These are phyloP conservation scores for Phocoena phocoena DNA, from an alignment of 2,113 vertebrate genomes.

Conservation along the genomic window DNA sequence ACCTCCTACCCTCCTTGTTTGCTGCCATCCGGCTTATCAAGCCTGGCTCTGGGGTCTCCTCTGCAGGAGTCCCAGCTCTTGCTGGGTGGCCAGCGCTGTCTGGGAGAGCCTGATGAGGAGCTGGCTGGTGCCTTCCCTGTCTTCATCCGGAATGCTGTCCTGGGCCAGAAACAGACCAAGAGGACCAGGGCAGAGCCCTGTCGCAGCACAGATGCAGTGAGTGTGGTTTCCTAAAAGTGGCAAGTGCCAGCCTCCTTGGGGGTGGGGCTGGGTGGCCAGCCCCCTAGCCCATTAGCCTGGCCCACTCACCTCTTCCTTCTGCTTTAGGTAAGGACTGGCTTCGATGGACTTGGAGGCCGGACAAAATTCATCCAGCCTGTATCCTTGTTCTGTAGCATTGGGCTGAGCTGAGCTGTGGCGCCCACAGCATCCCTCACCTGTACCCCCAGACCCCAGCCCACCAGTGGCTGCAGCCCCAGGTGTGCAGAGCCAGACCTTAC, in stretches of 20 bases:
- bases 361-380: slow-evolving; percentile 96
- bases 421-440: not conserved
- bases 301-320: slow-evolving; percentile 58
- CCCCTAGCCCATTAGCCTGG: not conserved
- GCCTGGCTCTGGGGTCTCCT: not conserved
- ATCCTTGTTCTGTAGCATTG: slow-evolving; percentile 86
- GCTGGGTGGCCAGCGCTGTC: slow-evolving; percentile 73
- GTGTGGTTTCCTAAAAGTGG: slow-evolving; percentile 42
- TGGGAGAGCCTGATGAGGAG: slow-evolving; percentile 84
- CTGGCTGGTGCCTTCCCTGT: slow-evolving; percentile 83
- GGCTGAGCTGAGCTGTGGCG: not conserved
- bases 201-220: slow-evolving; percentile 85
- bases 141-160: slow-evolving; percentile 91
- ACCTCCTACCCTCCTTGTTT: not conserved
- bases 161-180: slow-evolving; percentile 89
- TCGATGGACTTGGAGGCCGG: slow-evolving; percentile 95
- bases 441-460: not conserved
- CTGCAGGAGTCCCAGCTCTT: slow-evolving; percentile 52
- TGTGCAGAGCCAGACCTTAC: not conserved
- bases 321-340: slow-evolving; percentile 91
- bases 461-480: not conserved
- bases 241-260: not conserved
- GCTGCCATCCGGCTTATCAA: not conserved
- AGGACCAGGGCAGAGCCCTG: slow-evolving; percentile 84
- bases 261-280: not conserved